Evolutionary conservation across 2,113 vertebrate species (phyloP), one percentile per base, ranked within the genome.

Genomic region (Mastomys natalensis): DNA sequence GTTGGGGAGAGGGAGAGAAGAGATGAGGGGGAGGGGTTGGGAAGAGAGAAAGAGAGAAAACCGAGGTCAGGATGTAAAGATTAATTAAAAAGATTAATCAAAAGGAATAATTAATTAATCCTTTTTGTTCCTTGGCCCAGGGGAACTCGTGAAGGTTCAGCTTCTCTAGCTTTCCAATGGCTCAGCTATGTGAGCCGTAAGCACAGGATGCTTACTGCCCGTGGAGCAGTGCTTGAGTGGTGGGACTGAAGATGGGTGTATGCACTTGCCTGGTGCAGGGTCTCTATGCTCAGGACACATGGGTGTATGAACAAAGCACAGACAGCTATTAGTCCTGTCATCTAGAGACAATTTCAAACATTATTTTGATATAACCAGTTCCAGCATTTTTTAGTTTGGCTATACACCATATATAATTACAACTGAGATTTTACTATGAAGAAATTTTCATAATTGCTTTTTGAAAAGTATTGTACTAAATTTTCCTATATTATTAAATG

Each of bases 401-500:
- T 11, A 19, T 22, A 70, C 73, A 60, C 68, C 62, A n/a, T n/a
- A n/a, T 37, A 21, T 22, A 87, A 86, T 70, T 62, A 77, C 81
- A 92, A 87, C 19, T 76, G 51, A 96, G 45, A 78, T 92, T 82
- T 48, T 87, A 89, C 37, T 62, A 22, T 55, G 60, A 15, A 55
- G 60, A 91, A 31, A 85, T 84, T 91, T 95, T 80, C 58, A 60
- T 81, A 92, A 92, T 86, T 76, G 22, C 19, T 81, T 78, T n/a
- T 24, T n/a, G 11, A 80, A 96, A 89, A 89, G 60, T 19, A 3
- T 93, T 76, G 81, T 37, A 43, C 70, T 81, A 34, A 51, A 81
- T 87, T 78, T 92, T 78, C n/a, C 58, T 64, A 62, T 1, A 60
- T 48, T 24, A 90, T n/a, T 72, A 77, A 86, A 53, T 48, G 45